Evolutionary conservation across 2,888 invertebrate species (phyloP).

Genomic region (Cephonodes hylas): DNA sequence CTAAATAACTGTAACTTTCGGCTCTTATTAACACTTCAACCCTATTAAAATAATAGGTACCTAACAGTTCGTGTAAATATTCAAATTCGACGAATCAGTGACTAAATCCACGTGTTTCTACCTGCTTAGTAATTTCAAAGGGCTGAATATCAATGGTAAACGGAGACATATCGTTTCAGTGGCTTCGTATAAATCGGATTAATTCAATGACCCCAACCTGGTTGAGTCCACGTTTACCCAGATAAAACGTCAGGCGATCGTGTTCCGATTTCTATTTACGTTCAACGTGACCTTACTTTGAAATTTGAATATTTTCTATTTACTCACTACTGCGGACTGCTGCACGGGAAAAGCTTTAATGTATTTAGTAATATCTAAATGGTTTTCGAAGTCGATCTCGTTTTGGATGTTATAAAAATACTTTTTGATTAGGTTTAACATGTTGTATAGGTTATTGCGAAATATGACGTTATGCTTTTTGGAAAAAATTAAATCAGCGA

Average conservation of each 20-base stretch:
- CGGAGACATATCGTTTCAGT: constrained; percentile 38
- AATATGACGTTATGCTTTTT: no score
- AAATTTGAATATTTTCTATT: constrained; percentile 10
- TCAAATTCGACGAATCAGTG: not conserved
- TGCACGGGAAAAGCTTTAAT: not conserved
- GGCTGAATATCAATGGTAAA: constrained; percentile 23
- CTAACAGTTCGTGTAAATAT: not conserved
- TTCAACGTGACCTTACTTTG: constrained; percentile 4
- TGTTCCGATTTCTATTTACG: constrained; percentile 5
- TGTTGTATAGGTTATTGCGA: no score
- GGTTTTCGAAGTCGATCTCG: not conserved
- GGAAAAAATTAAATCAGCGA: no score
- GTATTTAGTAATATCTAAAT: not conserved
- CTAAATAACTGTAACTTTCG: no score
- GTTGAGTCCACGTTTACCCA: constrained; percentile 40
- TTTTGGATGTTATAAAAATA: not conserved
- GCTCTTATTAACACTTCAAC: not conserved
- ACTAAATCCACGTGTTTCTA: not conserved
- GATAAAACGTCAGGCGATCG: constrained; percentile 23
- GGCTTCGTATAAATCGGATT: constrained; percentile 56
- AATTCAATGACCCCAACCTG: constrained; percentile 53
- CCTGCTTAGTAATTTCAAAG: constrained; percentile 18
- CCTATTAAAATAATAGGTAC: not conserved
- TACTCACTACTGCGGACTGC: not conserved
- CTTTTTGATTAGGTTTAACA: not conserved